A percentile compares a stretch with the other conserved stretches of the same genome.
These are phyloP conservation scores for Argentina silus DNA, from an alignment of 2,797 vertebrate genomes.

Conservation along the genomic window DNA sequence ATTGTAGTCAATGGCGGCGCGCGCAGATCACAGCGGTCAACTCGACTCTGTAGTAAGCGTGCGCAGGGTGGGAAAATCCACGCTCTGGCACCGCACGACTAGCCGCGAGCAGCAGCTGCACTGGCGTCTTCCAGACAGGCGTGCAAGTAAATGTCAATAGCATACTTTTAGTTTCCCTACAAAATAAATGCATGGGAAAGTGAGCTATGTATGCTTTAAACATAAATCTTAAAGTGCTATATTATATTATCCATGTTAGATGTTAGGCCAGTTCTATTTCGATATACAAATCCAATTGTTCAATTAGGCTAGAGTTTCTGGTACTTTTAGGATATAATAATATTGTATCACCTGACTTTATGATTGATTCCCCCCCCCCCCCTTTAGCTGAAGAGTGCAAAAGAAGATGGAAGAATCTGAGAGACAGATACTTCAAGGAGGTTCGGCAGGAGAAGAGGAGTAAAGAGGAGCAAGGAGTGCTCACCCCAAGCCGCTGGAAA, in stretches of 20 bases:
- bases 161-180: no score
- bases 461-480: constrained; percentile 69
- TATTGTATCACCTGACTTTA: background rate
- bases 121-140: no score
- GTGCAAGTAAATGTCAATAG: no score
- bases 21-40: constrained; percentile 59
- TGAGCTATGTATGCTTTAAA: no score
- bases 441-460: constrained; percentile 68
- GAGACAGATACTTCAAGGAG: constrained; percentile 76
- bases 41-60: background rate
- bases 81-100: constrained; percentile 22
- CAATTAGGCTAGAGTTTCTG: no score
- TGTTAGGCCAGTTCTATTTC: no score
- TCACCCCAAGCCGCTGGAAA: constrained; percentile 68
- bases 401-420: constrained; percentile 78
- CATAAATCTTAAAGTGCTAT: no score
- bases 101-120: constrained; percentile 33
- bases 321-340: no score
- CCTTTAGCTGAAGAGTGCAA: constrained; percentile 73
- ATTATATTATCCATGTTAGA: no score
- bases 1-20: constrained; percentile 35
- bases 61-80: background rate
- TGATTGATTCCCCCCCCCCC: constrained; percentile 17
- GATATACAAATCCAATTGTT: no score
- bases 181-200: no score